Evolutionary conservation across 2,888 invertebrate genomes (phyloP), one percentile per base, ranked within the genome.

Genomic region (Vannuccia rotundouncinata): DNA sequence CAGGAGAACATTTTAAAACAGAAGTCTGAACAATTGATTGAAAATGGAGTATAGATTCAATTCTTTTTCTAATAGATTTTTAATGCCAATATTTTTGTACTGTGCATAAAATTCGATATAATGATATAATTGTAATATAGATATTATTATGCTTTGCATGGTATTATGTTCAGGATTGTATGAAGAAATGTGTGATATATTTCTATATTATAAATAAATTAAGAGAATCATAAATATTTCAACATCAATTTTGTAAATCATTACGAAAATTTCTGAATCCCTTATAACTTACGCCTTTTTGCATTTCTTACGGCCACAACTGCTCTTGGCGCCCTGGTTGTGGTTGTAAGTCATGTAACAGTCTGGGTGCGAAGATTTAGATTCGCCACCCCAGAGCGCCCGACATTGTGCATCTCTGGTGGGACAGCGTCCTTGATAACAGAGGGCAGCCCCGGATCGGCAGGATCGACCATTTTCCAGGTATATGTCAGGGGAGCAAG

Each of bases 341-440:
- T 79, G 31, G 17, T 25, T 13, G n/a, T n/a, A n/a, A 1, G 31
- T n/a, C 28, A 28, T 29, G 74, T 81, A 81, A 22, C 81, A 81
- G 28, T 81, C 60, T 25, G 74, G 30, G 81, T 31, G 31, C 17
- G 79, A 80, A 1, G 31, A 80, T 31, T 45, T 45, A 29, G 81
- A 60, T 1, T 31, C 29, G 10, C 17, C 13, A 1, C 81, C 81
- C 81, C 81, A 81, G 73, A 81, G 31, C 13, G 17, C 29, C 29
- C 31, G 5, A 29, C 81, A 81, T 29, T 81, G 81, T 28, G 28
- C 31, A 27, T 27, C 81, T 25, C 29, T 60, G 17, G 79, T 81
- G 17, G 81, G 80, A 81, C 81, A 81, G 60, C 30, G 31, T 27
- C 81, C 81, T 22, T 75, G 60, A 74, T 81, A 81, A 29, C 81